A percentile compares a stretch with the other conserved stretches of the same genome.
These are phyloP conservation scores for Coregonus clupeaformis DNA, from an alignment of 2,113 vertebrate genomes.

Conservation along the genomic window DNA sequence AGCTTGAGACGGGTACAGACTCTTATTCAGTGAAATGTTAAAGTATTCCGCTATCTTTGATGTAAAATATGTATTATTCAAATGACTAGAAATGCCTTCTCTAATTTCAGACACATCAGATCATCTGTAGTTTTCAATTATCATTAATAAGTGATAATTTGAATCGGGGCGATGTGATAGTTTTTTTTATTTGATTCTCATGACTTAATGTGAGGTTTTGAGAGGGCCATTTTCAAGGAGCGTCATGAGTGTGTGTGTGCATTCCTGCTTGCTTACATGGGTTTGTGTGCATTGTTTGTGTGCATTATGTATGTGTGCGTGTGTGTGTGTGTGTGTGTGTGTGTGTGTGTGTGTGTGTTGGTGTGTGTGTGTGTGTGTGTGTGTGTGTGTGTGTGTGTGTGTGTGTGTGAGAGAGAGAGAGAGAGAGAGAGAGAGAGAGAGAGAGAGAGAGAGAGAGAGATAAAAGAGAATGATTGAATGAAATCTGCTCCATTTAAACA, in stretches of 20 bases:
- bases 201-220: neutral
- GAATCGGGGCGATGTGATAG: conserved; percentile 7
- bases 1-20: conserved; percentile 3
- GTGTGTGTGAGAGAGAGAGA: neutral
- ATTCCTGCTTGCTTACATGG: neutral
- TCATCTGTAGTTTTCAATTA: conserved; percentile 21
- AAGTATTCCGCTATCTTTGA: conserved; percentile 3
- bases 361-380: conserved; percentile 1
- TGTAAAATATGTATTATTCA: conserved; percentile 25
- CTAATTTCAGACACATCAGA: conserved; percentile 14
- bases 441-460: neutral
- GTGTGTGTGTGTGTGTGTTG: neutral
- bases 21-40: conserved; percentile 12
- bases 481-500: neutral
- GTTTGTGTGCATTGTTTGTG: neutral
- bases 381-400: neutral
- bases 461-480: neutral
- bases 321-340: neutral
- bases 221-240: neutral
- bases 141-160: conserved; percentile 3
- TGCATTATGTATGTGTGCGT: neutral
- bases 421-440: neutral
- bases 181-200: too few species aligned
- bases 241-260: neutral
- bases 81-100: conserved; percentile 8